These are phyloP conservation scores for Bujurquina vittata DNA, from an alignment of 2,113 vertebrate genomes.

Conservation along the genomic window DNA sequence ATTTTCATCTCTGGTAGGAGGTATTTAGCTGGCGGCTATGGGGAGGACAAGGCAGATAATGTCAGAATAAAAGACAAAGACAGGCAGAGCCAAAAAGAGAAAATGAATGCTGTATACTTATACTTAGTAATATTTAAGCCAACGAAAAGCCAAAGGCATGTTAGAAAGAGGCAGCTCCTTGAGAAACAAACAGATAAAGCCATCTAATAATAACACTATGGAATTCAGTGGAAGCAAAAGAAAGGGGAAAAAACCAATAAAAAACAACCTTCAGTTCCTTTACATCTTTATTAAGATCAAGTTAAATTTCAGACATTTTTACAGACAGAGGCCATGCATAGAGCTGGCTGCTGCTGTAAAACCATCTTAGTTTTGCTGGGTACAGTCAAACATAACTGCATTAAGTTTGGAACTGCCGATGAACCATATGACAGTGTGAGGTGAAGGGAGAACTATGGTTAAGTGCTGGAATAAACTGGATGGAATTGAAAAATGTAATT, in stretches of 20 bases:
- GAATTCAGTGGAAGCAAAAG: neutral
- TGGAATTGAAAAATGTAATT: neutral
- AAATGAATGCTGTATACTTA: neutral
- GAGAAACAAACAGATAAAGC: constrained; percentile 7
- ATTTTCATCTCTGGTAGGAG: constrained; percentile 96
- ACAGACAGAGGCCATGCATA: constrained; percentile 26
- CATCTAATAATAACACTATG: neutral
- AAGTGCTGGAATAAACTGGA: neutral
- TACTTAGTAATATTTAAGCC: constrained; percentile 1
- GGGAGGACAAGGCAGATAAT: constrained; percentile 18
- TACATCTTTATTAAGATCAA: neutral
- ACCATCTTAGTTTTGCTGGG: neutral
- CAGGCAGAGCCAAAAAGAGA: neutral
- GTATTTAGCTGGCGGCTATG: constrained; percentile 94
- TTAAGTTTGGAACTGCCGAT: neutral
- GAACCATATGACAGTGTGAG: neutral
- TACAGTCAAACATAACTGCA: neutral
- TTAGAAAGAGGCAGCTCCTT: constrained; percentile 18
- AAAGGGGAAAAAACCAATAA: neutral
- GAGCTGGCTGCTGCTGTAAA: constrained; percentile 9
- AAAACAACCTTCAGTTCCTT: neutral
- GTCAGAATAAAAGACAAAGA: constrained; percentile 29
- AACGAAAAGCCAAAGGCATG: constrained; percentile 17
- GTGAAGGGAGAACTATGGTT: neutral
- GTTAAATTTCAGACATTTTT: constrained; percentile 18